Conservation (phyloP, 1,140 invertebrate genomes). For the Apis florea region DNA sequence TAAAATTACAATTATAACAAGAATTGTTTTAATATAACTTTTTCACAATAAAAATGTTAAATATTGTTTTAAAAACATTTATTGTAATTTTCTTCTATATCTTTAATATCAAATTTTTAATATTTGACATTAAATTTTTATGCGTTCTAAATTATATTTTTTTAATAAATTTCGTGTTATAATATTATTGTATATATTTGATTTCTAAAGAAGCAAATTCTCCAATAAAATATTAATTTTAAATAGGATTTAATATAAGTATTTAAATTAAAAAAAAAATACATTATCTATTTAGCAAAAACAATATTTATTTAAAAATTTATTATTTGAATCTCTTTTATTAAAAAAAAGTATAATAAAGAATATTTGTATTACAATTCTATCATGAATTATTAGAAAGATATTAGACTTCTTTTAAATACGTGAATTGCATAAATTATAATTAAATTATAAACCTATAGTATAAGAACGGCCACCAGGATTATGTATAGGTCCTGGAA, state of each 20-base stretch:
- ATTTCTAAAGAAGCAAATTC: neutral
- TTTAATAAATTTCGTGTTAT: neutral
- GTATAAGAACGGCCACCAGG: constrained; percentile 89
- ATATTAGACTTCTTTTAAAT: neutral
- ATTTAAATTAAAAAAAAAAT: neutral
- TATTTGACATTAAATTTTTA: neutral
- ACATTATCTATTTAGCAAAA: neutral
- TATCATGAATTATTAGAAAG: neutral
- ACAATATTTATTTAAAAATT: neutral
- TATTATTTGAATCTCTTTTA: neutral
- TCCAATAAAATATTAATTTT: neutral
- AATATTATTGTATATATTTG: neutral
- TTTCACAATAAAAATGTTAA: constrained; percentile 8
- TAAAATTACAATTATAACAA: too few relatives aligned
- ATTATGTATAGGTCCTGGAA: constrained; percentile 87
- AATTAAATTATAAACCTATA: constrained; percentile 80
- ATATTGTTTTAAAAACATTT: neutral
- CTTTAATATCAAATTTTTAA: neutral
- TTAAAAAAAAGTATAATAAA: neutral
- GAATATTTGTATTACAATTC: neutral
- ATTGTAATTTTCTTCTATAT: constrained; percentile 2
- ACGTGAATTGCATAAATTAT: constrained; percentile 8
- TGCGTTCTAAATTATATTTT: neutral
- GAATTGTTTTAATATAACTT: neutral
- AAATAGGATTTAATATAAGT: neutral